Evolutionary conservation across 1,140 invertebrate genomes (phyloP).

Genomic region (Octopus sinensis): DNA sequence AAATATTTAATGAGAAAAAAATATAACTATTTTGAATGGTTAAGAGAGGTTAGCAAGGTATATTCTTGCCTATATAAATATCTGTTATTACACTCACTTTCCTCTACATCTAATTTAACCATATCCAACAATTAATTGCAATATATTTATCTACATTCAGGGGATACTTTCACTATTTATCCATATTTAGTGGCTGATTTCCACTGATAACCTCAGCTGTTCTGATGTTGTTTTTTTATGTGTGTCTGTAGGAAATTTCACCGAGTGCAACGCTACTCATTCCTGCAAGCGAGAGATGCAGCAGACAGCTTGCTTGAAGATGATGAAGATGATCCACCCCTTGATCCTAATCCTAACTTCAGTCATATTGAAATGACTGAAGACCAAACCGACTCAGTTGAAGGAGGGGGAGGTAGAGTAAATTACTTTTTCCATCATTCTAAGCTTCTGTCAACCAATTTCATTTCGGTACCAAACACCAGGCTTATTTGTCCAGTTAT

Average conservation of each 20-base stretch:
- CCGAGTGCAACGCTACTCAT: constrained; percentile 13
- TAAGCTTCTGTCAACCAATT: too few relatives aligned
- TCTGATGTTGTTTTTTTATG: not conserved
- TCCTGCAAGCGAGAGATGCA: constrained; percentile 23
- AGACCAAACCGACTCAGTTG: not conserved
- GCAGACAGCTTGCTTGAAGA: constrained; percentile 31
- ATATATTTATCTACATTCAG: not conserved
- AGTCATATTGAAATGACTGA: constrained; percentile 17
- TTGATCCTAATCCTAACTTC: constrained; percentile 30
- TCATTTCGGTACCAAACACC: too few relatives aligned
- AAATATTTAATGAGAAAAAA: too few relatives aligned
- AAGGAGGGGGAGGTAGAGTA: constrained; percentile 8
- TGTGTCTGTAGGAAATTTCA: constrained; percentile 12
- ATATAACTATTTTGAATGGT: too few relatives aligned
- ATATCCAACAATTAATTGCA: too few relatives aligned
- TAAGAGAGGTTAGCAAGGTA: too few relatives aligned
- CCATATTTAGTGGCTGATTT: not conserved
- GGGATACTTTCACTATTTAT: too few relatives aligned
- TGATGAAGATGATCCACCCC: constrained; percentile 36
- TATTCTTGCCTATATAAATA: too few relatives aligned
- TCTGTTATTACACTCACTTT: too few relatives aligned
- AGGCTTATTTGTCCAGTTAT: too few relatives aligned
- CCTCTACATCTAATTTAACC: too few relatives aligned
- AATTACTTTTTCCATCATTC: too few relatives aligned
- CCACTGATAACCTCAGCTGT: not conserved